These are phyloP conservation scores for Pristionchus exspectatus DNA, from an alignment of 2,888 invertebrate species.

Conservation along the genomic window DNA sequence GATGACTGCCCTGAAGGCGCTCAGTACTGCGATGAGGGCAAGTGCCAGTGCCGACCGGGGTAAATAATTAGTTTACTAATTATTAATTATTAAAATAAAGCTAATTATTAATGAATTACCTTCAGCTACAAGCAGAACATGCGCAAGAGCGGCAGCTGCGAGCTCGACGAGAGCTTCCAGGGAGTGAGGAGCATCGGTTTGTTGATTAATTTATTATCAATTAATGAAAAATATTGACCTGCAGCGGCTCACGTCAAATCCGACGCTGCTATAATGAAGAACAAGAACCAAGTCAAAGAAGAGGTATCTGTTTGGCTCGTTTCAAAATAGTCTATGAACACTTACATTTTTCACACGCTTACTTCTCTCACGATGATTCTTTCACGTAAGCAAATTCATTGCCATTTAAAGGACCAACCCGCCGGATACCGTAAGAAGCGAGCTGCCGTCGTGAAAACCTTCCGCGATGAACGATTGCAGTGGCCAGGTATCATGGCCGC, in stretches of 20 bases:
- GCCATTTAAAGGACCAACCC: not conserved
- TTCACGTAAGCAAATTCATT: too few relatives aligned
- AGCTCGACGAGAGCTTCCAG: constrained; percentile 48
- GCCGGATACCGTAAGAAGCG: constrained; percentile 17
- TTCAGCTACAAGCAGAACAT: constrained; percentile 61
- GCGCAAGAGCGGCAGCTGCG: constrained; percentile 56
- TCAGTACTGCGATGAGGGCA: constrained; percentile 75
- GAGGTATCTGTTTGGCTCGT: not conserved
- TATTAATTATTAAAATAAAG: not conserved
- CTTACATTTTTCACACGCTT: too few relatives aligned
- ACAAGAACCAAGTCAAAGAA: constrained; percentile 27
- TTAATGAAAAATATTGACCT: not conserved
- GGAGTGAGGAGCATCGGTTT: constrained; percentile 49
- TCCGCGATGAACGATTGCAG: constrained; percentile 70
- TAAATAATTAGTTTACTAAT: constrained; percentile 55
- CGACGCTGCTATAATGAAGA: not conserved
- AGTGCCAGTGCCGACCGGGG: constrained; percentile 73
- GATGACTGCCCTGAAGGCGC: constrained; percentile 68
- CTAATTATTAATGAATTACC: not conserved
- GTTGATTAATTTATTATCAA: not conserved
- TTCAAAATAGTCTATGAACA: too few relatives aligned
- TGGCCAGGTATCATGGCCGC: constrained; percentile 70
- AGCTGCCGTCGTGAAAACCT: constrained; percentile 61
- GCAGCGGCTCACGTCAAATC: not conserved
- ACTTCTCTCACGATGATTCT: too few relatives aligned